Evolutionary conservation across 2,888 invertebrate genomes (phyloP).

Genomic region (Orchestes rusci): DNA sequence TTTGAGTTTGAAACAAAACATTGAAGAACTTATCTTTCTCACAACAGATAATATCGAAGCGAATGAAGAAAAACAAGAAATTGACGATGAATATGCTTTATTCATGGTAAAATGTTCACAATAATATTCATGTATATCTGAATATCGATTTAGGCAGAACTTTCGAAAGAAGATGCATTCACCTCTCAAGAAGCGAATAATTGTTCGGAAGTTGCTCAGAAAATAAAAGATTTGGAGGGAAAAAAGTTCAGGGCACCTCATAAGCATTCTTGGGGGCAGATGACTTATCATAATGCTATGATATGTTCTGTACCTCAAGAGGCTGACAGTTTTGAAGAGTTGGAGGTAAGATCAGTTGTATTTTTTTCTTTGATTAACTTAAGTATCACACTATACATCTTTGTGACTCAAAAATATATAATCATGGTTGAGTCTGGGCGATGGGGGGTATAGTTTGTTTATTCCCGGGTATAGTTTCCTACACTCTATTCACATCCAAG

Average conservation of each 20-base stretch:
- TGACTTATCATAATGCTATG: constrained; percentile 79
- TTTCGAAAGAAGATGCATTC: constrained; percentile 36
- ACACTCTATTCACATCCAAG: too few species aligned
- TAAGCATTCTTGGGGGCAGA: constrained; percentile 71
- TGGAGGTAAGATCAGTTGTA: constrained; percentile 21
- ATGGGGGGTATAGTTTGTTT: too few species aligned
- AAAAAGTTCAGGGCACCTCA: constrained; percentile 84
- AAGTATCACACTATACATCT: too few species aligned
- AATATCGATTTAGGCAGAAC: constrained; percentile 32
- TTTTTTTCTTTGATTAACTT: not conserved
- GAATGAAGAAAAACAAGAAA: too few species aligned
- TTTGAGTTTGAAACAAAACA: constrained; percentile 26
- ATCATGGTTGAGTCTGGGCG: too few species aligned
- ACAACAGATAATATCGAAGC: constrained; percentile 27
- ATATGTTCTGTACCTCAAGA: constrained; percentile 58
- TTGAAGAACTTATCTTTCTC: constrained; percentile 31
- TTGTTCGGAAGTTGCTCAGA: constrained; percentile 41
- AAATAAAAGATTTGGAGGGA: constrained; percentile 65
- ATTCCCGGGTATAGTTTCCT: too few species aligned
- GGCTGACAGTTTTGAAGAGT: constrained; percentile 42
- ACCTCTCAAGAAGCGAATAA: constrained; percentile 4
- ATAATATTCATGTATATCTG: not conserved
- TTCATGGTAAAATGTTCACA: constrained; percentile 52
- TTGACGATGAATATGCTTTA: constrained; percentile 56
- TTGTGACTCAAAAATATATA: too few species aligned